A percentile compares a stretch with the other conserved stretches of the same genome.
Evolutionary conservation across 1,140 invertebrate genomes (phyloP).

Genomic region (Drosophila kurseongensis): DNA sequence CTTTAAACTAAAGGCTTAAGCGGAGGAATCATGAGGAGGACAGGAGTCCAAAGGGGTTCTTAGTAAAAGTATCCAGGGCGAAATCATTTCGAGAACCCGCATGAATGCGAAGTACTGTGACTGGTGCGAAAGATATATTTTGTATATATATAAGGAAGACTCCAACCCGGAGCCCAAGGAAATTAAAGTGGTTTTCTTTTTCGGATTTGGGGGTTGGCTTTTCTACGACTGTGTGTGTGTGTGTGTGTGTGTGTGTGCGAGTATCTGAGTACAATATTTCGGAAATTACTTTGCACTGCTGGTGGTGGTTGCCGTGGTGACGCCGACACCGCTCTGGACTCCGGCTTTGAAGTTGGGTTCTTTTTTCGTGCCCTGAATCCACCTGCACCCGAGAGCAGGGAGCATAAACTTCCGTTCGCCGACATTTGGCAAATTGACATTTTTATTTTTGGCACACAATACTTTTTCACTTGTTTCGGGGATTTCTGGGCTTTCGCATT

Average conservation of each 20-base stretch:
- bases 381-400: constrained; percentile 46
- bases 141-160: constrained; percentile 12
- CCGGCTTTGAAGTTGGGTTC: constrained; percentile 47
- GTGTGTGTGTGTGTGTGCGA: constrained; percentile 13
- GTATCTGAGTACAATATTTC: constrained; percentile 63
- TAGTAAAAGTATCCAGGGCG: constrained; percentile 28
- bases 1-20: constrained; percentile 61
- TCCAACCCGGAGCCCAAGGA: constrained; percentile 58
- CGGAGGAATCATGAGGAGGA: constrained; percentile 46
- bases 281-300: constrained; percentile 78
- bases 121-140: constrained; percentile 61
- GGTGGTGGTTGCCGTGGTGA: constrained; percentile 70
- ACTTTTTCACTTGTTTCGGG: constrained; percentile 53
- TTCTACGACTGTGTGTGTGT: constrained; percentile 23
- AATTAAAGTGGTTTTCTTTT: constrained; percentile 79
- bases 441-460: constrained; percentile 74
- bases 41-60: constrained; percentile 14
- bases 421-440: constrained; percentile 81
- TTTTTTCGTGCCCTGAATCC: constrained; percentile 18
- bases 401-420: constrained; percentile 56
- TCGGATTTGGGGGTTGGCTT: constrained; percentile 54
- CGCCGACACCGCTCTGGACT: constrained; percentile 59
- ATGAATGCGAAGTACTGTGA: constrained; percentile 48
- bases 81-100: constrained; percentile 37
- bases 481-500: constrained; percentile 31